These are phyloP conservation scores for Apotomis betuletana DNA, from an alignment of 2,888 invertebrate species.

Conservation along the genomic window DNA sequence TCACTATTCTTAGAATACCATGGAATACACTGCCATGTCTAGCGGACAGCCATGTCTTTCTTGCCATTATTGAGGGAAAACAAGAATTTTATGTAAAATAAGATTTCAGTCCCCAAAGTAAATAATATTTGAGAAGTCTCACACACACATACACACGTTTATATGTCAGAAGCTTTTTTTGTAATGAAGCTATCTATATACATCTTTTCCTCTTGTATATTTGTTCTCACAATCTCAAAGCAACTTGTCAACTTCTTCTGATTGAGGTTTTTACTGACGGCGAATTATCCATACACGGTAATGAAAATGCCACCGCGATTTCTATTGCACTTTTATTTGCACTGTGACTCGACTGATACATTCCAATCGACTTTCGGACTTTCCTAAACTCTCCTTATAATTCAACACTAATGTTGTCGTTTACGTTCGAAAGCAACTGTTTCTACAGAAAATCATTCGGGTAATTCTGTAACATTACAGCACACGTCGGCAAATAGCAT, in stretches of 20 bases:
- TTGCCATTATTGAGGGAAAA: too few relatives aligned
- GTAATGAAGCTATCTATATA: neutral
- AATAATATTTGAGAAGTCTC: too few relatives aligned
- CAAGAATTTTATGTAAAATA: too few relatives aligned
- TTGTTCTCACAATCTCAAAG: slow-evolving; percentile 10
- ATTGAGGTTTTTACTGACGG: slow-evolving; percentile 6
- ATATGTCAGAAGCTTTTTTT: neutral
- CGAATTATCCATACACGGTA: slow-evolving; percentile 25
- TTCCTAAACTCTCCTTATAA: slow-evolving; percentile 2
- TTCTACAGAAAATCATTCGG: too few relatives aligned
- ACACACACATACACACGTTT: too few relatives aligned
- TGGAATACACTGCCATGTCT: too few relatives aligned
- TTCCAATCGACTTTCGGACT: neutral
- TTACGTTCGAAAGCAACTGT: too few relatives aligned
- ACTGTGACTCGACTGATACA: slow-evolving; percentile 8
- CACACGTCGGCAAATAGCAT: too few relatives aligned
- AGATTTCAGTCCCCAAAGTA: too few relatives aligned
- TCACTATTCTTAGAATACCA: neutral
- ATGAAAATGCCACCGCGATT: slow-evolving; percentile 29
- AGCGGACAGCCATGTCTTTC: too few relatives aligned
- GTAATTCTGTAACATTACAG: too few relatives aligned
- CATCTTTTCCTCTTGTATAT: neutral
- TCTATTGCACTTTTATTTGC: slow-evolving; percentile 20
- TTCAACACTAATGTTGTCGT: neutral
- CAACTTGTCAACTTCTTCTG: slow-evolving; percentile 14